Conservation (phyloP, 2,797 vertebrate genomes). For the Setipinna tenuifilis region DNA sequence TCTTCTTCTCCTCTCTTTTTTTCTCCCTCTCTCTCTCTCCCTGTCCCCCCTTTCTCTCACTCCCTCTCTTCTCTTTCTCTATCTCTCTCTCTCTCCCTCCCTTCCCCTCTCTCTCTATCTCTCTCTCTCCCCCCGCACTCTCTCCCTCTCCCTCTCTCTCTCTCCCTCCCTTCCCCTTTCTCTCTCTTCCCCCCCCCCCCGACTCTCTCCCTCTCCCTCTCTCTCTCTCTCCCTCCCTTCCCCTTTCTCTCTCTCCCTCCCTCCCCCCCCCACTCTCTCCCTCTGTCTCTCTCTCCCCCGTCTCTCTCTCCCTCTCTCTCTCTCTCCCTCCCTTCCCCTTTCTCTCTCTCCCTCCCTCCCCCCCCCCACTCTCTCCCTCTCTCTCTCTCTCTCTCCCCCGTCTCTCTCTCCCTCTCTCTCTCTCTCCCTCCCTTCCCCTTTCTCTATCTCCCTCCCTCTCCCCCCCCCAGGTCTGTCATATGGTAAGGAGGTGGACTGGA, state of each 20-base stretch:
- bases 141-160: too few relatives aligned
- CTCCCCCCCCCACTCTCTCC: background rate
- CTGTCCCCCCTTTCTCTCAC: background rate
- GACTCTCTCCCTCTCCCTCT: too few relatives aligned
- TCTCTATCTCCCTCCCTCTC: background rate
- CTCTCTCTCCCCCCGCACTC: too few relatives aligned
- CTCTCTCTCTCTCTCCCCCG: too few relatives aligned
- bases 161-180: too few relatives aligned
- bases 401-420: too few relatives aligned
- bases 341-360: background rate
- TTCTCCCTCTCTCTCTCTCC: too few relatives aligned
- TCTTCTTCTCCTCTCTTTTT: too few relatives aligned
- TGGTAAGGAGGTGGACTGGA: constrained; percentile 92
- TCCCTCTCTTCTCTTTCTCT: background rate
- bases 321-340: too few relatives aligned
- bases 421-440: background rate
- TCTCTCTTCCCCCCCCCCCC: background rate
- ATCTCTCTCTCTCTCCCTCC: background rate
- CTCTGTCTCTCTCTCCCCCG: background rate
- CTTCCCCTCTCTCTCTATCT: background rate
- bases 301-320: background rate
- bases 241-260: too few relatives aligned
- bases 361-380: too few relatives aligned
- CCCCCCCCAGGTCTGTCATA: constrained; percentile 83
- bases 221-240: too few relatives aligned